These are phyloP conservation scores for Clamator glandarius DNA, from an alignment of 2,797 vertebrate species.

Conservation along the genomic window DNA sequence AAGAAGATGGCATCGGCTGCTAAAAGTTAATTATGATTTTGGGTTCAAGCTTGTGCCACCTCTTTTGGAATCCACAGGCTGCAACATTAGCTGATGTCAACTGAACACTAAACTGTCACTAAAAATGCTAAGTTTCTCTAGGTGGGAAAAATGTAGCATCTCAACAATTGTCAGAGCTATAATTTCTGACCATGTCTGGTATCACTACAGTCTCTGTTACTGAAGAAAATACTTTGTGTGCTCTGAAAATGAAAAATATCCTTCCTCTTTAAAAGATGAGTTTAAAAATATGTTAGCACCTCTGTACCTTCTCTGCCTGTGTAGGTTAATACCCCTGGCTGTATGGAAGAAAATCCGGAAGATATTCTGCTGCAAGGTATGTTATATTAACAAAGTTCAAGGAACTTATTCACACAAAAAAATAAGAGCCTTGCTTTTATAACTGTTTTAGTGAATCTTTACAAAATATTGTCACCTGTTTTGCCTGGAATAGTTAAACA, in stretches of 20 bases:
- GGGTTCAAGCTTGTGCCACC: background rate
- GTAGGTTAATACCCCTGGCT: background rate
- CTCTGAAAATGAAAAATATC: background rate
- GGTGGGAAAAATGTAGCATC: background rate
- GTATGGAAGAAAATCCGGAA: background rate
- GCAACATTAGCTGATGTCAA: background rate
- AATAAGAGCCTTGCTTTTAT: background rate
- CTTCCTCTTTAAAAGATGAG: background rate
- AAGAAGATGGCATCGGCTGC: background rate
- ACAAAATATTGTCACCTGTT: background rate
- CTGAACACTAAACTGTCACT: background rate
- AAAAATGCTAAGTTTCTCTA: background rate
- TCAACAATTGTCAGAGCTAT: background rate
- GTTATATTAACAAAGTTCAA: background rate
- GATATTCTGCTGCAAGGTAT: background rate
- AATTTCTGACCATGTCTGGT: background rate
- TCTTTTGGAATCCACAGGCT: background rate
- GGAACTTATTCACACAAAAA: background rate
- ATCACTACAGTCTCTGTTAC: background rate
- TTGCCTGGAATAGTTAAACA: background rate
- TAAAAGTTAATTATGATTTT: background rate
- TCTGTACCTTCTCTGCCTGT: background rate
- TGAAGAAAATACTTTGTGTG: background rate
- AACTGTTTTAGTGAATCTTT: background rate
- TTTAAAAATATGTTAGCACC: background rate